Percentiles rank a stretch among this genome's conserved stretches.
Conservation (phyloP, 2,113 vertebrate genomes). For the Orientallactaga bullata region DNA sequence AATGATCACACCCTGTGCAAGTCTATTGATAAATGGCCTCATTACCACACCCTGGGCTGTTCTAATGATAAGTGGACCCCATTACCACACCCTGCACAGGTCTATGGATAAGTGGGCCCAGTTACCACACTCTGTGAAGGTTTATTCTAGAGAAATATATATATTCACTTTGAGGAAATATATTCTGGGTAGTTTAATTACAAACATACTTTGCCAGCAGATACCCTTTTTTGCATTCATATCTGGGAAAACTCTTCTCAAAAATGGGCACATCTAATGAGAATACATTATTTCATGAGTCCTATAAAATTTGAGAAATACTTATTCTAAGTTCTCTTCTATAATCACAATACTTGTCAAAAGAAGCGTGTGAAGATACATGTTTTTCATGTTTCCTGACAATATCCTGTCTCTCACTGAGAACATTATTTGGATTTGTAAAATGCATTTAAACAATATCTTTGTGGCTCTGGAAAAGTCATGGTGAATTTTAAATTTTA, state of each 20-base stretch:
- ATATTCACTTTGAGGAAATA: neutral
- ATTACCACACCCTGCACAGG: neutral
- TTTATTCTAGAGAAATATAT: neutral
- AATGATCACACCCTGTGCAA: accelerated
- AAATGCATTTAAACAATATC: neutral
- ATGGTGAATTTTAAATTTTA: neutral
- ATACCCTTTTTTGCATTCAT: constrained; percentile 9
- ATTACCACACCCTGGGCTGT: neutral
- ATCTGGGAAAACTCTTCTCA: constrained; percentile 5
- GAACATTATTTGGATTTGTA: neutral
- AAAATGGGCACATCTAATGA: constrained; percentile 7
- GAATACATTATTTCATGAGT: constrained; percentile 17
- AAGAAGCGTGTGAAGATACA: neutral
- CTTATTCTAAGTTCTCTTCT: constrained; percentile 19
- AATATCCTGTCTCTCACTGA: neutral
- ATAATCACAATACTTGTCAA: neutral
- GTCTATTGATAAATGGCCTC: neutral
- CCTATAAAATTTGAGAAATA: constrained; percentile 61
- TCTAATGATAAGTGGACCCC: neutral
- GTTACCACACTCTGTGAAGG: too few relatives aligned
- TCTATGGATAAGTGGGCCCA: neutral
- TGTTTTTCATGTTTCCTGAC: neutral
- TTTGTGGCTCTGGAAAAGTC: neutral
- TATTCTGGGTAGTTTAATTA: constrained; percentile 79
- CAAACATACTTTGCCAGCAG: constrained; percentile 36